Conservation (phyloP, 1,140 invertebrate genomes). For the Contarinia nasturtii region DNA sequence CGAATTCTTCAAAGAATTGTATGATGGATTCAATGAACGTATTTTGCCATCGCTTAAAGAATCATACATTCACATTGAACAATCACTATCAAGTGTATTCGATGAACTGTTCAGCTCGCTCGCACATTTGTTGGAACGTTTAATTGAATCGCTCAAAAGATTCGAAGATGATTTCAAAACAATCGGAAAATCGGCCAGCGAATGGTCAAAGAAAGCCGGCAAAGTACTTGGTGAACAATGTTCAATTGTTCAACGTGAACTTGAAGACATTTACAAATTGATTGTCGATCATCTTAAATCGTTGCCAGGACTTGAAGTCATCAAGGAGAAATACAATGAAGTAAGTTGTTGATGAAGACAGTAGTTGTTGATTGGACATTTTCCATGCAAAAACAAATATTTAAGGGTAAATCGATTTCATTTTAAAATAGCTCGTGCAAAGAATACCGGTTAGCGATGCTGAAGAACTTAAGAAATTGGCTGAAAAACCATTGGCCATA, state of each 20-base stretch:
- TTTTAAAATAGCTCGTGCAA: too few relatives aligned
- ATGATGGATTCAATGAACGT: conserved; percentile 23
- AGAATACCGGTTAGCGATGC: too few relatives aligned
- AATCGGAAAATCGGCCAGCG: conserved; percentile 29
- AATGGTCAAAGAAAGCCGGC: conserved; percentile 30
- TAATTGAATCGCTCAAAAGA: conserved; percentile 14
- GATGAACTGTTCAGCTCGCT: conserved; percentile 8
- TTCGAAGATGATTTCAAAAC: conserved; percentile 46
- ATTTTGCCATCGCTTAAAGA: conserved; percentile 35
- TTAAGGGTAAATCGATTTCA: too few relatives aligned
- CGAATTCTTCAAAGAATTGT: conserved; percentile 27
- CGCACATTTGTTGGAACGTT: conserved; percentile 9
- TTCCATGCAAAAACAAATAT: too few relatives aligned
- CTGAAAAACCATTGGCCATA: too few relatives aligned
- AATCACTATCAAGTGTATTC: conserved; percentile 2
- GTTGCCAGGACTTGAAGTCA: conserved; percentile 28
- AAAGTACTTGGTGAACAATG: conserved; percentile 27
- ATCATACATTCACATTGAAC: conserved; percentile 11
- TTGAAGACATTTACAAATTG: conserved; percentile 25
- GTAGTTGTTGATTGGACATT: too few relatives aligned
- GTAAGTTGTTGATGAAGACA: too few relatives aligned
- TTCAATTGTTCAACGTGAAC: conserved; percentile 25
- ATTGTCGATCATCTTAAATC: conserved; percentile 30
- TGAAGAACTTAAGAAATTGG: too few relatives aligned
- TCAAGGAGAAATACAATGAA: conserved; percentile 5